phyloP scores from a whole-genome alignment of 1,140 invertebrate species.

The Radopholus similis region DNA sequence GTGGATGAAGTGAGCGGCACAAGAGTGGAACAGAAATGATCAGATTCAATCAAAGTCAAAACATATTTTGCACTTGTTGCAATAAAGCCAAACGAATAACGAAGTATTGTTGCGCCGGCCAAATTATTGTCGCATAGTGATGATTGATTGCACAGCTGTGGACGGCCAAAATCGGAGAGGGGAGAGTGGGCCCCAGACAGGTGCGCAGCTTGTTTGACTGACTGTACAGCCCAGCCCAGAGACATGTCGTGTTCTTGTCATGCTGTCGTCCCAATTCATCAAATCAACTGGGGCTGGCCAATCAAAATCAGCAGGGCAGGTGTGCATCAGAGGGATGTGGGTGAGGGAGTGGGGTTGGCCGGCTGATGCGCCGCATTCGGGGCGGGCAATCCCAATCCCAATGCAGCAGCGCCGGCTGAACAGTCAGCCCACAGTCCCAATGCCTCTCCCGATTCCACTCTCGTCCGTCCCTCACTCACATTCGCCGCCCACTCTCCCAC shows the following conservation, averaged over 20 bases:
- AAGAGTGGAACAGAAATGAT: not conserved
- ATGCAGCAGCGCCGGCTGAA: not conserved
- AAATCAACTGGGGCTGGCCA: too few species aligned
- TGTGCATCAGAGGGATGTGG: too few species aligned
- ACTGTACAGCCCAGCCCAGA: too few species aligned
- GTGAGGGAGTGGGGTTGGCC: too few species aligned
- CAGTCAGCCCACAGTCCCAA: not conserved
- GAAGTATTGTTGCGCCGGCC: not conserved
- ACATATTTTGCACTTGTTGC: not conserved
- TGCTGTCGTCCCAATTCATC: too few species aligned
- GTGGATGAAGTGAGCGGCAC: constrained; percentile 1
- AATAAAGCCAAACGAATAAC: not conserved
- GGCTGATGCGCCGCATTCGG: too few species aligned
- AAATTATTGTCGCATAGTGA: not conserved
- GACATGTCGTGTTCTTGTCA: too few species aligned
- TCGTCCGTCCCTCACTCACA: not conserved
- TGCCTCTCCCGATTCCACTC: not conserved
- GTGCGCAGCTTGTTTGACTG: too few species aligned
- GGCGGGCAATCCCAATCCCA: too few species aligned
- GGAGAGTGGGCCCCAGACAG: not conserved
- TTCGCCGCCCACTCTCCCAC: too few species aligned
- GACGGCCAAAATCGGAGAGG: not conserved
- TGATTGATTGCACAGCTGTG: not conserved
- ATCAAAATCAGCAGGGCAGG: too few species aligned
- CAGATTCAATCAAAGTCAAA: too few species aligned